Base-by-base conservation (phyloP, 2,797 vertebrate genomes). In the Neosilurus mollespiculum region DNA sequence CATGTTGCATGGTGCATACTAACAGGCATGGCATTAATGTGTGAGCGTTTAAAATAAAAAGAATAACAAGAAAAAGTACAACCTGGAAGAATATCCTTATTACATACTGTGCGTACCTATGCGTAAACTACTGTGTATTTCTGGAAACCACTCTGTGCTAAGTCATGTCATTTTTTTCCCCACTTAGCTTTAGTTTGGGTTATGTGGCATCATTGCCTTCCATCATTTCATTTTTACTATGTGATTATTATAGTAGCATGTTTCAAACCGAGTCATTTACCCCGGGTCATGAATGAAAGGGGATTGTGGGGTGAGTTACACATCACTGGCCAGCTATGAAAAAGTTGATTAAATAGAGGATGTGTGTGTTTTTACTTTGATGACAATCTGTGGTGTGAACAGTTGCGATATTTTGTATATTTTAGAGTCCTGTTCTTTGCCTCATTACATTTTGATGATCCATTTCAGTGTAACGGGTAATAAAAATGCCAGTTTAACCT, bases 1-100 rank as follows among this genome's bases (percentile, higher is more conserved):
- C 75, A 49, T 78, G 75, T 62, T 62, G 34, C 59, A 73, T 18
- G 71, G 51, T 26, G 71, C 71, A 59, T 30, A 18, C 49, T 24
- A 37, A 76, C 3, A 58, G 24, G 4, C 24, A 56, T 18, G 24
- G 8, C 15, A 0, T 0, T 20, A 34, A 1, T 43, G 67, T 43
- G 43, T 43, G 43, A 43, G 43, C 43, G 8, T 43, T 43, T 43
- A 43, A 43, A 43, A 43, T 43, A 43, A 43, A 43, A 43, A 43
- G 43, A 43, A 43, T 43, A 43, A 43, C 4, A 43, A 8, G 43
- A 8, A 51, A 15, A 5, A 22, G 34, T 34, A 4, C 24, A 56
- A 56, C 15, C 9, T 58, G 24, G 11, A 30, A 58, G 53, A 56
- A 75, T 20, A 75, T 12, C 16, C 18, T 58, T 2, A 11, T 75